Percentiles rank a stretch among this genome's conserved stretches.
Conservation (phyloP, 2,113 vertebrate genomes). For the Macaca mulatta region DNA sequence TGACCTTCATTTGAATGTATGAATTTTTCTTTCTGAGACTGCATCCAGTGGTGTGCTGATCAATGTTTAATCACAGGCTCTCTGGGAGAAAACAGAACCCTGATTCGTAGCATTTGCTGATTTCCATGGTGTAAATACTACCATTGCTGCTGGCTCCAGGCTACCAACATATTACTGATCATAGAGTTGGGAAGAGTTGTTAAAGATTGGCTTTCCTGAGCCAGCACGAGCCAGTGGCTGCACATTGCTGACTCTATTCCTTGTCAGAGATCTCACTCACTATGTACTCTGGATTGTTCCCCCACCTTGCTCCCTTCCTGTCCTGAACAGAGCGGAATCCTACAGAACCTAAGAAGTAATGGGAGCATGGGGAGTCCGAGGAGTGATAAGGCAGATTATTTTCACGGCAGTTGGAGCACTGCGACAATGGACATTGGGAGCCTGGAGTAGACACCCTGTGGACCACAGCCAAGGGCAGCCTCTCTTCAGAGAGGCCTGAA, state of each 20-base stretch:
- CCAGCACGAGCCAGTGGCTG: background rate
- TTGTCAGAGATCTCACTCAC: background rate
- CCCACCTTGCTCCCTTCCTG: background rate
- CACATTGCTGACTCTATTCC: background rate
- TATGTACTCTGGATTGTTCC: background rate
- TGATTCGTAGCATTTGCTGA: background rate
- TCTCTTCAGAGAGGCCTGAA: background rate
- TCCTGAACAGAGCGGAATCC: background rate
- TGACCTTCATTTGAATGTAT: background rate
- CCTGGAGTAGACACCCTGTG: rapidly evolving
- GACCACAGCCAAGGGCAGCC: rapidly evolving
- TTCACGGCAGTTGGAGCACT: too few relatives aligned
- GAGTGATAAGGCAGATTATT: background rate
- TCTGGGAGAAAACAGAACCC: background rate
- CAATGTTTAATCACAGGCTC: background rate
- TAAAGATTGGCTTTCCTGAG: background rate
- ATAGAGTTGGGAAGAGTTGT: background rate
- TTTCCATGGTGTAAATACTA: background rate
- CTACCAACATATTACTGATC: background rate
- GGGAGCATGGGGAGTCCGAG: background rate
- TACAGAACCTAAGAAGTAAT: background rate
- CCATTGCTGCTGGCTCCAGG: rapidly evolving
- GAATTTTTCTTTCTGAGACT: background rate
- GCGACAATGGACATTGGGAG: rapidly evolving
- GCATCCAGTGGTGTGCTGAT: background rate